Conservation (phyloP, 2,797 vertebrate species). For the Stomatorhinus walkeri region DNA sequence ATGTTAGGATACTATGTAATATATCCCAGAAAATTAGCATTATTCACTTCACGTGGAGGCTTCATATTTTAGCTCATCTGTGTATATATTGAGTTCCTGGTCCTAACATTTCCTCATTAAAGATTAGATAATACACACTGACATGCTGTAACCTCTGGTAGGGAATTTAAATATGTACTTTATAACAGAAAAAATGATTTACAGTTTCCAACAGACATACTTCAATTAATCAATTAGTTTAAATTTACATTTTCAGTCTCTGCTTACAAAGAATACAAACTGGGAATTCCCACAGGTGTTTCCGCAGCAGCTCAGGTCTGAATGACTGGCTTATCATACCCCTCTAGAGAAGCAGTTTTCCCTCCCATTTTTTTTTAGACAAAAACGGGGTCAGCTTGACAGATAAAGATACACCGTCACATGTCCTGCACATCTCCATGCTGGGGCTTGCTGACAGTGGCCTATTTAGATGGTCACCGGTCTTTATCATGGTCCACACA, state of each 20-base stretch:
- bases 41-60: background rate
- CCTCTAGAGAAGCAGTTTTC: background rate
- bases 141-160: background rate
- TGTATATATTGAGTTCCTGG: background rate
- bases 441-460: background rate
- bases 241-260: background rate
- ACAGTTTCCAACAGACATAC: background rate
- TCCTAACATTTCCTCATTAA: background rate
- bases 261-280: background rate
- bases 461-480: background rate
- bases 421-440: background rate
- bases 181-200: background rate
- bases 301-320: background rate
- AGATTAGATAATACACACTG: background rate
- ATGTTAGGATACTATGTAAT: background rate
- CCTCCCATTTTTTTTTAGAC: conserved; percentile 2
- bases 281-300: background rate
- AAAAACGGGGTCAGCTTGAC: background rate
- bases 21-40: background rate
- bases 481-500: background rate
- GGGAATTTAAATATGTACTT: conserved; percentile 7
- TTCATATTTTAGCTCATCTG: background rate
- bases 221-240: background rate
- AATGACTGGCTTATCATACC: background rate
- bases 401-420: background rate